phyloP scores from a whole-genome alignment of 2,797 vertebrate species.

The Hyperoplus lanceolatus region DNA sequence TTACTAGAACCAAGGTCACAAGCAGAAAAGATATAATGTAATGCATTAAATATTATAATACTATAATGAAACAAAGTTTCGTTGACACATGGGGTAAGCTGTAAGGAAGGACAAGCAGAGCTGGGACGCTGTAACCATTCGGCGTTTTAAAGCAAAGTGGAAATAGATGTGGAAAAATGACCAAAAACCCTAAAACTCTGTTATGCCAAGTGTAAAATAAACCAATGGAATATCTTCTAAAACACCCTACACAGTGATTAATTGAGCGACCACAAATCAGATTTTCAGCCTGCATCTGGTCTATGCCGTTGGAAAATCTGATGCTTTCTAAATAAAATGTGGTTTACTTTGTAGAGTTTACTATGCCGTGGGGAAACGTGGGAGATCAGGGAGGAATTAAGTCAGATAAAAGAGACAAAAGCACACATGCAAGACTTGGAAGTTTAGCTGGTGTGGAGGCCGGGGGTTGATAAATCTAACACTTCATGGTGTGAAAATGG shows the following conservation, averaged over 20 bases:
- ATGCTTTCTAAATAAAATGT: constrained; percentile 42
- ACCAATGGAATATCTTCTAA: constrained; percentile 36
- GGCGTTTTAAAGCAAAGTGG: constrained; percentile 20
- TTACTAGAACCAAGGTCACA: no score
- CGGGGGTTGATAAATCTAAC: constrained; percentile 28
- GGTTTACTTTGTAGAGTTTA: constrained; percentile 39
- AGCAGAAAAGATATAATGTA: no score
- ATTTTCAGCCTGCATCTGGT: constrained; percentile 41
- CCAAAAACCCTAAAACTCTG: constrained; percentile 24
- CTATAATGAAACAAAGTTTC: no score
- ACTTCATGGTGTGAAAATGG: constrained; percentile 11
- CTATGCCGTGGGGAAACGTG: constrained; percentile 23
- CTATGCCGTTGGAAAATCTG: background rate
- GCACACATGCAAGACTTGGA: background rate
- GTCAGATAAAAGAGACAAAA: constrained; percentile 23
- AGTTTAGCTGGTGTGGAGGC: constrained; percentile 17
- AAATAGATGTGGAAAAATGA: constrained; percentile 45
- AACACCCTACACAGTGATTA: constrained; percentile 47
- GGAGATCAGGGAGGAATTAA: constrained; percentile 30
- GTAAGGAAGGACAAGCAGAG: constrained; percentile 21
- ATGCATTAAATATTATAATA: no score
- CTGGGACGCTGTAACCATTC: background rate
- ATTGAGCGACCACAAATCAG: constrained; percentile 45
- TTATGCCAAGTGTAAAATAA: constrained; percentile 16
- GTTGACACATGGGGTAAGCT: constrained; percentile 8